Conservation (phyloP, 2,113 vertebrate genomes). For the Bubo blakistoni region DNA sequence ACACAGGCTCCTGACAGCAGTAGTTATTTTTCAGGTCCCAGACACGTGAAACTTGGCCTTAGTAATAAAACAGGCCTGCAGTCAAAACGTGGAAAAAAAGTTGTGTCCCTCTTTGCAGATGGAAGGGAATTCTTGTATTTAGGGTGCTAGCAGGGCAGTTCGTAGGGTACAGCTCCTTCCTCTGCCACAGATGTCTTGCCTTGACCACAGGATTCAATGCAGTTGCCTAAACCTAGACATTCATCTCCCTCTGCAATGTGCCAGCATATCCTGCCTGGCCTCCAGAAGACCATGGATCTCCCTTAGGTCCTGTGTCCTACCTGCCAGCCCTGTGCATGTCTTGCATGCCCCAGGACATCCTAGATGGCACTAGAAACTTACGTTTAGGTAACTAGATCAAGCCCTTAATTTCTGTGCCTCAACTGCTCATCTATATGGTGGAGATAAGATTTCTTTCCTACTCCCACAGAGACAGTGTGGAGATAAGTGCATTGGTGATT, state of each 20-base stretch:
- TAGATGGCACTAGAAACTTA: background rate
- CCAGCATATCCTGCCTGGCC: background rate
- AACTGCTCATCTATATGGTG: background rate
- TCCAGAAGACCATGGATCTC: background rate
- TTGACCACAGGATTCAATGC: background rate
- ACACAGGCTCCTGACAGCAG: background rate
- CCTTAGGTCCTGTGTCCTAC: background rate
- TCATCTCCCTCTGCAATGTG: background rate
- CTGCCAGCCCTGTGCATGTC: background rate
- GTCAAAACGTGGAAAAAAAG: background rate
- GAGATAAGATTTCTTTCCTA: slow-evolving; percentile 18
- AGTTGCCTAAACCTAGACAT: background rate
- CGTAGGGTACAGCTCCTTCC: background rate
- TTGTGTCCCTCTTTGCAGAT: background rate
- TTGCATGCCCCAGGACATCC: background rate
- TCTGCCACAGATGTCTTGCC: background rate
- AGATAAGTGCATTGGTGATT: slow-evolving; percentile 19
- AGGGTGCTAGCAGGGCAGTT: background rate
- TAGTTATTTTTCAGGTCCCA: background rate
- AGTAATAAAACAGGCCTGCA: background rate
- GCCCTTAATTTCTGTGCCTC: background rate
- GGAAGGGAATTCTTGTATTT: background rate
- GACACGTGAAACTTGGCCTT: background rate
- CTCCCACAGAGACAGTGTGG: background rate
- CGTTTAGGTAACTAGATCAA: background rate